Evolutionary conservation across 2,113 vertebrate species (phyloP).

Genomic region (Acanthochromis polyacanthus): DNA sequence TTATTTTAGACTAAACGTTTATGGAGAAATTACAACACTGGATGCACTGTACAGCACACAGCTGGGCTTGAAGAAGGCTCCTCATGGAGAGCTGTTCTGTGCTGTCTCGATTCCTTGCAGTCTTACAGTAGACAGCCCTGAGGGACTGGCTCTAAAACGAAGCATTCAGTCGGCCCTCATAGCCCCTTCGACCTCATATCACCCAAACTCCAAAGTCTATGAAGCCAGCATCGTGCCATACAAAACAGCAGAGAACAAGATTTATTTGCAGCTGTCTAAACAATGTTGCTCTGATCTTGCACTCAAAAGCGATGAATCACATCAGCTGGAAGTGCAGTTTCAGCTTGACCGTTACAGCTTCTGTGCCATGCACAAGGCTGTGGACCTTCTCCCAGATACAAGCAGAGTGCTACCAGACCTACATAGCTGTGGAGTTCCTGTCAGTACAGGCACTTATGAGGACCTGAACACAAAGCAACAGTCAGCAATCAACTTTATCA

Average conservation of each 20-base stretch:
- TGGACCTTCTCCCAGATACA: slow-evolving; percentile 77
- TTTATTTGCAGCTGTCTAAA: slow-evolving; percentile 85
- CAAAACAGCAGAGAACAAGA: slow-evolving; percentile 69
- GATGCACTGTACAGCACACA: slow-evolving; percentile 44
- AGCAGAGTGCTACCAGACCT: slow-evolving; percentile 73
- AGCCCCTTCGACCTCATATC: slow-evolving; percentile 68
- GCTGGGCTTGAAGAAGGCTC: slow-evolving; percentile 72
- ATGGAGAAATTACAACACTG: slow-evolving; percentile 74
- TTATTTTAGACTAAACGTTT: slow-evolving; percentile 85
- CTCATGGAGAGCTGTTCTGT: slow-evolving; percentile 83
- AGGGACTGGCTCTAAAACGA: slow-evolving; percentile 88
- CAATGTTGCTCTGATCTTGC: slow-evolving; percentile 86
- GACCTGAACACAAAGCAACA: slow-evolving; percentile 86
- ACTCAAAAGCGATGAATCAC: slow-evolving; percentile 66
- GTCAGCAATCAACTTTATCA: slow-evolving; percentile 86
- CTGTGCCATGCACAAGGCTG: slow-evolving; percentile 89
- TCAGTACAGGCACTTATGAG: slow-evolving; percentile 17
- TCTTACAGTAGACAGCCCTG: slow-evolving; percentile 85
- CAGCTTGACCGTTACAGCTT: slow-evolving; percentile 87
- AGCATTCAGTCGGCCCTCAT: slow-evolving; percentile 86
- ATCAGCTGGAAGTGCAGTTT: slow-evolving; percentile 91
- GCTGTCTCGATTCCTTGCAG: slow-evolving; percentile 82
- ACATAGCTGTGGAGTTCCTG: slow-evolving; percentile 45
- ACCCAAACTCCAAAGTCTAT: slow-evolving; percentile 76
- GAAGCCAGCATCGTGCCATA: slow-evolving; percentile 84